A percentile compares a stretch with the other conserved stretches of the same genome.
Conservation (phyloP, 2,797 vertebrate species). For the Fistularia commersonii region DNA sequence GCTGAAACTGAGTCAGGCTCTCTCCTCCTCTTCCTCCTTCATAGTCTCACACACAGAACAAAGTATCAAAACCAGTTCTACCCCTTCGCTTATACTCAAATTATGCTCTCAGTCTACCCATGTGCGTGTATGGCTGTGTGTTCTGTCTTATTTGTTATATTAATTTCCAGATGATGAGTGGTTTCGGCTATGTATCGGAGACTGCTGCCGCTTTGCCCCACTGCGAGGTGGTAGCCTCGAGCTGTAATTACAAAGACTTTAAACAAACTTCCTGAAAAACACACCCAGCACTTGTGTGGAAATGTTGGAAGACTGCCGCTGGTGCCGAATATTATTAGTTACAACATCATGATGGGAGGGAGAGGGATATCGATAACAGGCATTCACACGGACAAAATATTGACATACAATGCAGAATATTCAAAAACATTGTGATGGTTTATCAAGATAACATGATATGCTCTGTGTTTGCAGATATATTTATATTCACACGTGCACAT, state of each 20-base stretch:
- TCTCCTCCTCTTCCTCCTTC: constrained; percentile 7
- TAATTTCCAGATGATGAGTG: constrained; percentile 57
- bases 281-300: constrained; percentile 48
- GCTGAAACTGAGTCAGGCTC: constrained; percentile 27
- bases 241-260: constrained; percentile 70
- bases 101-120: constrained; percentile 7
- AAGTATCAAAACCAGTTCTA: constrained; percentile 28
- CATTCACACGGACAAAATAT: constrained; percentile 4
- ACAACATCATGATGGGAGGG: constrained; percentile 7
- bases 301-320: constrained; percentile 59
- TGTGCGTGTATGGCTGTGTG: constrained; percentile 13
- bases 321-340: constrained; percentile 28
- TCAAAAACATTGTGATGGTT: too few species aligned
- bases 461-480: too few species aligned
- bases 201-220: constrained; percentile 36
- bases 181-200: constrained; percentile 25
- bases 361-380: constrained; percentile 4
- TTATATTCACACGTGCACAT: too few species aligned
- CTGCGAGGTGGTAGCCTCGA: constrained; percentile 44
- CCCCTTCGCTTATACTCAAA: constrained; percentile 15
- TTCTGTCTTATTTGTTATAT: constrained; percentile 55
- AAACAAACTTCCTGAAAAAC: constrained; percentile 64
- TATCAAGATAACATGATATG: too few species aligned
- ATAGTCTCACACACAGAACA: constrained; percentile 12
- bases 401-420: background rate